These are phyloP conservation scores for Metallyticus violacea DNA, from an alignment of 2,888 invertebrate species.

Conservation along the genomic window DNA sequence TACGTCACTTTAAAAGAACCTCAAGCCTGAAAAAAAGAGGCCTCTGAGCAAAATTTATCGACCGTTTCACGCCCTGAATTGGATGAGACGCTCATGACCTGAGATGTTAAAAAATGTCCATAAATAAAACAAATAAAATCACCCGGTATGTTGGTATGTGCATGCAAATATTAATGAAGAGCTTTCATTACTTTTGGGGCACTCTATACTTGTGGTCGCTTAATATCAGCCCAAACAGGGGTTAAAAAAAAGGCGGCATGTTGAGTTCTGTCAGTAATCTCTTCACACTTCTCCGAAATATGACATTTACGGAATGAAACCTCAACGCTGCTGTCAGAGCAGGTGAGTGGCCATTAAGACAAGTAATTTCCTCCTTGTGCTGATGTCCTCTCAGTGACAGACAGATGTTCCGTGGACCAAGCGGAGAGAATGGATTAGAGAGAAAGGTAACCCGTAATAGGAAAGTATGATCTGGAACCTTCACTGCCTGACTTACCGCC, in stretches of 20 bases:
- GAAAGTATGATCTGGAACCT: background rate
- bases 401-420: background rate
- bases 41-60: no score
- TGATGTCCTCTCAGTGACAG: background rate
- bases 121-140: no score
- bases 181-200: no score
- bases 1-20: no score
- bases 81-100: no score
- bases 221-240: background rate
- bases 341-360: background rate
- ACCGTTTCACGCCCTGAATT: no score
- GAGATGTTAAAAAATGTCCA: no score
- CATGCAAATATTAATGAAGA: no score
- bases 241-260: background rate
- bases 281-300: background rate
- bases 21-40: no score
- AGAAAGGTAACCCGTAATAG: background rate
- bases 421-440: background rate
- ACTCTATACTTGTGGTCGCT: background rate
- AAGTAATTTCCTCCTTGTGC: background rate
- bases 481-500: background rate
- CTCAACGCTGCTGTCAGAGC: background rate
- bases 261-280: background rate
- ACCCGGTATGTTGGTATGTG: no score
- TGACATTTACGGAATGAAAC: background rate